Base-by-base conservation (phyloP, 2,797 vertebrate species). In the Oreochromis grahami region DNA sequence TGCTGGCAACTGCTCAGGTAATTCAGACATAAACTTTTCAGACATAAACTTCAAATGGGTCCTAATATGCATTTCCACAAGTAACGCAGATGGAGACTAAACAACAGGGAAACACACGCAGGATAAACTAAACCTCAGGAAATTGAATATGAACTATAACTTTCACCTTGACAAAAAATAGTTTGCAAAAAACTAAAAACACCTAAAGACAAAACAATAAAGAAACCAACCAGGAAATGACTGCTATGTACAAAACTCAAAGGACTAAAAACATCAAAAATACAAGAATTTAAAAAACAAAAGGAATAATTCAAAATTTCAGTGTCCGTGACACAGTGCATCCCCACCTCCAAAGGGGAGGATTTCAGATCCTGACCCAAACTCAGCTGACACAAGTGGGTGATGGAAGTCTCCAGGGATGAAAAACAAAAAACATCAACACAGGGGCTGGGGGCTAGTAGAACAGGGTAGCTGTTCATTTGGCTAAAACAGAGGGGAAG, bases 1-100 rank as follows among this genome's bases (percentile, higher is more conserved):
- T 99, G 63, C 95, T 99, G 29, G 91, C 97, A 6, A 96, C 94
- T 7, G 96, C 97, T 85, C 98, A 99, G 97, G 98, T 99, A 88
- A 95, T 83, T 50, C 32, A 1, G 29, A 48, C 14, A 74, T 50
- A 12, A 72, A 32, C 68, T 48, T 48, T 29, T 50, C 29, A 0
- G 38, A 48, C 10, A 78, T 29, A 58, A 48, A 48, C 43, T 48
- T 29, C 19, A 48, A 29, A 48, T 72, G 43, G 43, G 6, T 12
- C 26, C 17, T n/a, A 50, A 5, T 13, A 74, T 50, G 68, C 8
- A 48, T 50, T 50, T 72, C 15, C 0, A 2, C 32, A 63, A 63
- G 58, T 36, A 63, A 63, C 32, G 2, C 19, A 63, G 8, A 70
- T 38, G 15, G 19, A 38, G 63, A 26, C 13, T 70, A 43, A 43